A percentile compares a stretch with the other conserved stretches of the same genome.
phyloP scores from a whole-genome alignment of 2,797 vertebrate genomes.

The Labeo calbasu region DNA sequence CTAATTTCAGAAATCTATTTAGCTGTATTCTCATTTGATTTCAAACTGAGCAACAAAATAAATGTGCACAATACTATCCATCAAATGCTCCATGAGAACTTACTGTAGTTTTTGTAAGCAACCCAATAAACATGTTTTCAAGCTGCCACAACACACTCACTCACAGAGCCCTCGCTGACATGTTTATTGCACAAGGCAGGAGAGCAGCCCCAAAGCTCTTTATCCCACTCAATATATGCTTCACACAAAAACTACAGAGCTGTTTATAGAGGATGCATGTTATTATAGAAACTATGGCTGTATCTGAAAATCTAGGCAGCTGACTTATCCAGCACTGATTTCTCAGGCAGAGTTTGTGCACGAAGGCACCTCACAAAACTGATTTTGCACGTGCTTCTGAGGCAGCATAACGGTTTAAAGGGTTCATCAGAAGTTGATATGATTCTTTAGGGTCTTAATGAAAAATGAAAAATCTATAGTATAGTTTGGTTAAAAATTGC shows the following conservation, averaged over 20 bases:
- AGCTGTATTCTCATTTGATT: background rate
- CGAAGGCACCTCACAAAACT: too few relatives aligned
- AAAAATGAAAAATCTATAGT: too few relatives aligned
- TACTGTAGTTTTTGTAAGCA: background rate
- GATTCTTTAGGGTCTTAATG: too few relatives aligned
- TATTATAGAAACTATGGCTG: too few relatives aligned
- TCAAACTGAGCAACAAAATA: background rate
- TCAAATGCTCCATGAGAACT: background rate
- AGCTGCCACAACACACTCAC: background rate
- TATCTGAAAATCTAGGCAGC: too few relatives aligned
- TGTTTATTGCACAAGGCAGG: background rate
- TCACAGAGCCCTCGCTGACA: background rate
- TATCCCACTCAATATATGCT: background rate
- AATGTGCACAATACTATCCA: background rate
- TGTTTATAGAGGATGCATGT: background rate
- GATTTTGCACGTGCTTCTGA: too few relatives aligned
- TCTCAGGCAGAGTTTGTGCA: too few relatives aligned
- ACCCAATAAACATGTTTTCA: background rate
- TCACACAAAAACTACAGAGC: background rate
- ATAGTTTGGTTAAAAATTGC: too few relatives aligned
- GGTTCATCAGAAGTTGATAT: too few relatives aligned
- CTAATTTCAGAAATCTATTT: background rate
- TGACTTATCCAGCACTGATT: too few relatives aligned
- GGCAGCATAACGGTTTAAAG: too few relatives aligned
- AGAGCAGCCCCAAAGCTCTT: background rate